Evolutionary conservation across 2,797 vertebrate species (phyloP).

Genomic region (Aplochiton taeniatus): DNA sequence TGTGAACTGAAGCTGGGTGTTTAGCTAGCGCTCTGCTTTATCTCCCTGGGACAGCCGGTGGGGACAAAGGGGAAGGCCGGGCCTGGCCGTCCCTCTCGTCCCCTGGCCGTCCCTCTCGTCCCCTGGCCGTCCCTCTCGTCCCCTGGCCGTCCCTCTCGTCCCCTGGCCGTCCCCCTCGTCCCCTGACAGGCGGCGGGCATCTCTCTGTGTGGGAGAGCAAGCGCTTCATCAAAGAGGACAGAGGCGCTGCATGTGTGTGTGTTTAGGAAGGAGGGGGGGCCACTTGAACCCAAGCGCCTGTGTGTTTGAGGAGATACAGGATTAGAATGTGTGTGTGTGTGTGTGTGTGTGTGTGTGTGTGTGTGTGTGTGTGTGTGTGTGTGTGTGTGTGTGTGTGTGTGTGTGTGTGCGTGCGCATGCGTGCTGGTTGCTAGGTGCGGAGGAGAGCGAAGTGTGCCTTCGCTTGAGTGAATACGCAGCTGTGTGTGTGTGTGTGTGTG

Average conservation of each 20-base stretch:
- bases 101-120: no score
- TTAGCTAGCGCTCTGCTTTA: no score
- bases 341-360: not conserved
- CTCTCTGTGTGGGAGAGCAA: constrained; percentile 8
- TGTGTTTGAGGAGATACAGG: constrained; percentile 42
- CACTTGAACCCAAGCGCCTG: constrained; percentile 32
- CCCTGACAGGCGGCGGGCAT: constrained; percentile 8
- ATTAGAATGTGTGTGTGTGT: not conserved
- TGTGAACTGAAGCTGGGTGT: no score
- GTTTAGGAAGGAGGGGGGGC: constrained; percentile 29
- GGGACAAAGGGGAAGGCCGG: no score
- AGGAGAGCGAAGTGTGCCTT: constrained; percentile 18
- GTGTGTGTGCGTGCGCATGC: constrained; percentile 25
- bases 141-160: constrained; percentile 8
- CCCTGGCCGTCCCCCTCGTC: not conserved
- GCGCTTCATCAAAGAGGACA: not conserved
- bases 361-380: constrained; percentile 6
- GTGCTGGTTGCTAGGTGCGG: constrained; percentile 31
- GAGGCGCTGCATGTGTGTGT: constrained; percentile 26
- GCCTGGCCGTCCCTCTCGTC: not conserved
- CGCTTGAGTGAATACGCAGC: constrained; percentile 1
- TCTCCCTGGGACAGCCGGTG: no score
- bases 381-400: not conserved
- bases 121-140: not conserved
- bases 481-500: constrained; percentile 16